Evolutionary conservation across 1,140 invertebrate genomes (phyloP).

Genomic region (Drosophila ogumai): DNA sequence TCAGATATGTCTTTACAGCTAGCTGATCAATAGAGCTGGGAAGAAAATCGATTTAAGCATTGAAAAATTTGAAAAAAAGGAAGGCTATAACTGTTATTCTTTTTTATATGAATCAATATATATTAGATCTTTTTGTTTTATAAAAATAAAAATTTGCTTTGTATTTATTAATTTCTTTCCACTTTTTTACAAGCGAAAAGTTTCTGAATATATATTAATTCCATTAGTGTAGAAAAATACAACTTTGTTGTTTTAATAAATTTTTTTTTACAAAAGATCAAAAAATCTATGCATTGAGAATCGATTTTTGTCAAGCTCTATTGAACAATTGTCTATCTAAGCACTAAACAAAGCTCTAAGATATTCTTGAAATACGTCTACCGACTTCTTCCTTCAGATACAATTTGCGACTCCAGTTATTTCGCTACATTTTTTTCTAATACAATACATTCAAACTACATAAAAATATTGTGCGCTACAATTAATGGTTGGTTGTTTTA

Average conservation of each 20-base stretch:
- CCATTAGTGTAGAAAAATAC: no score
- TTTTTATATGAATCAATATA: no score
- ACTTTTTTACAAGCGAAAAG: background rate
- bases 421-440: slow-evolving; percentile 38
- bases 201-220: background rate
- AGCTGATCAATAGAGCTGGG: background rate
- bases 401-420: slow-evolving; percentile 39
- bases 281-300: background rate
- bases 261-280: background rate
- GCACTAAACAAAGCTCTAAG: slow-evolving; percentile 24
- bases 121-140: no score
- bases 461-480: slow-evolving; percentile 46
- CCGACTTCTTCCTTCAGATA: slow-evolving; percentile 55
- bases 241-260: background rate
- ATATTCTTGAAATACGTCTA: slow-evolving; percentile 33
- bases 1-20: slow-evolving; percentile 41
- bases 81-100: no score
- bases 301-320: background rate
- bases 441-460: slow-evolving; percentile 41
- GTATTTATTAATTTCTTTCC: no score
- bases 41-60: background rate
- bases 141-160: no score
- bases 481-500: slow-evolving; percentile 33
- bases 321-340: slow-evolving; percentile 7
- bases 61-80: background rate